phyloP scores from a whole-genome alignment of 2,888 invertebrate species.

The Theretra japonica region DNA sequence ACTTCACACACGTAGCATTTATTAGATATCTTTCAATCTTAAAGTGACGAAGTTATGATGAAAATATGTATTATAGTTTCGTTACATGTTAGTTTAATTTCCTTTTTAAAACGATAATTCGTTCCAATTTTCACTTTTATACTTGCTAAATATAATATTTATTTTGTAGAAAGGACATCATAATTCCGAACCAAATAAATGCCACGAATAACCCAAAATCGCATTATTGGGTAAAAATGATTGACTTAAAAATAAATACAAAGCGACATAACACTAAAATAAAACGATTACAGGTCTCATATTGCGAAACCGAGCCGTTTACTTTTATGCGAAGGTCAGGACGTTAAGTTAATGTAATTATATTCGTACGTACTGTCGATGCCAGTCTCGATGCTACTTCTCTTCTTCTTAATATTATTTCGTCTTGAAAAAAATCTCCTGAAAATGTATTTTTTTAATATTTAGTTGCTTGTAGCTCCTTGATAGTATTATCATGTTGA shows the following conservation, averaged over 20 bases:
- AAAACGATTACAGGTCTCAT: constrained; percentile 69
- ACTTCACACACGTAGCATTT: neutral
- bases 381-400: constrained; percentile 12
- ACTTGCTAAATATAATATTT: neutral
- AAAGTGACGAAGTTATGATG: too few relatives aligned
- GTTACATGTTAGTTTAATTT: too few relatives aligned
- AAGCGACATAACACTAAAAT: constrained; percentile 72
- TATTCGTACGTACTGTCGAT: constrained; percentile 43
- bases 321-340: constrained; percentile 68
- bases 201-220: neutral
- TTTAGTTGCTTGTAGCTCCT: too few relatives aligned
- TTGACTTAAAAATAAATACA: constrained; percentile 51
- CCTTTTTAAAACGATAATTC: too few relatives aligned
- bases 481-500: too few relatives aligned
- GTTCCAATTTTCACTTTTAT: too few relatives aligned
- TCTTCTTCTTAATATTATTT: neutral
- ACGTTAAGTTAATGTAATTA: constrained; percentile 66
- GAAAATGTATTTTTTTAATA: too few relatives aligned
- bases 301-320: constrained; percentile 64
- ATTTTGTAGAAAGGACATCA: neutral
- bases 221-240: constrained; percentile 19
- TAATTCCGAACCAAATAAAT: neutral
- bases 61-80: too few relatives aligned
- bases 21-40: too few relatives aligned
- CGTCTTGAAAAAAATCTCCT: neutral